phyloP scores from a whole-genome alignment of 2,113 vertebrate genomes.

The Stercorarius parasiticus region DNA sequence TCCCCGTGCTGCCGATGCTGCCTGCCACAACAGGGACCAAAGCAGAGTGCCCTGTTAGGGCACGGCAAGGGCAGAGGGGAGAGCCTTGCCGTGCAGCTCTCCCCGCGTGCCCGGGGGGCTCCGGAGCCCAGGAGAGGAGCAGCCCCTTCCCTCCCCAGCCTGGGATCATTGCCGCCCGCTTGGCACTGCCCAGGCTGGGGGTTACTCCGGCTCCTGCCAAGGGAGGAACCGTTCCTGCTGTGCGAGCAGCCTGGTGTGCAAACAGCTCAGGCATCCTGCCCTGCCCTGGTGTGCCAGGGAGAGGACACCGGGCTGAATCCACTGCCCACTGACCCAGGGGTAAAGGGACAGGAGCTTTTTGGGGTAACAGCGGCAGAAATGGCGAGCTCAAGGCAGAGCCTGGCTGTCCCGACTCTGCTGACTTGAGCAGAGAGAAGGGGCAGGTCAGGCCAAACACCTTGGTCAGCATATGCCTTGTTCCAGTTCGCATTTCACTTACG shows the following conservation, averaged over 20 bases:
- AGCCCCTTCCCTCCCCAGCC: neutral
- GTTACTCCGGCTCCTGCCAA: neutral
- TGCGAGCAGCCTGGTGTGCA: neutral
- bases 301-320: neutral
- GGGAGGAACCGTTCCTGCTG: neutral
- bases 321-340: neutral
- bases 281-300: neutral
- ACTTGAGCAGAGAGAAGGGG: neutral
- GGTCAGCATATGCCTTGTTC: constrained; percentile 16
- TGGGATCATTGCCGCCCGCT: fast-evolving
- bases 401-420: neutral
- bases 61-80: neutral
- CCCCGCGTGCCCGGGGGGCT: fast-evolving
- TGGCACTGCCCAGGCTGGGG: neutral
- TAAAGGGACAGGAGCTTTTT: neutral
- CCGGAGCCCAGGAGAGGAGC: fast-evolving
- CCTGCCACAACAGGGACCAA: fast-evolving
- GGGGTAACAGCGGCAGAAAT: neutral
- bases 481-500: constrained; percentile 8
- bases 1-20: fast-evolving
- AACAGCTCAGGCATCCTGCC: neutral
- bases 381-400: neutral
- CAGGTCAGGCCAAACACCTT: neutral
- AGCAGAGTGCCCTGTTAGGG: neutral
- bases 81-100: neutral